Evolutionary conservation across 2,888 invertebrate genomes (phyloP).

Genomic region (Crematogaster levior): DNA sequence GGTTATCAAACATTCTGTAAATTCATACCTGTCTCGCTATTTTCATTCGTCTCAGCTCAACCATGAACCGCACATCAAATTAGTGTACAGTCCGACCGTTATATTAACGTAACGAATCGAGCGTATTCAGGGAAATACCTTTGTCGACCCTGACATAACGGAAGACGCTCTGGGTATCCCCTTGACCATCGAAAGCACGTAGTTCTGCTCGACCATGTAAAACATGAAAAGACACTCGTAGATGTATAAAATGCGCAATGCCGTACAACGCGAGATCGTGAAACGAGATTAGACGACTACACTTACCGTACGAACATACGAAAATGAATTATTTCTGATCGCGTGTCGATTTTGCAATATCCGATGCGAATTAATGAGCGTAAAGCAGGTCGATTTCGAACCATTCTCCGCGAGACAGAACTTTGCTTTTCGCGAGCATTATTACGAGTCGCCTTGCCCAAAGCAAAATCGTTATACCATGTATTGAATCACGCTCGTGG

Average conservation of each 20-base stretch:
- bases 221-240: slow-evolving; percentile 18
- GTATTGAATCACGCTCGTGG: neutral
- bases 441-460: neutral
- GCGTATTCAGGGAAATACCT: slow-evolving; percentile 48
- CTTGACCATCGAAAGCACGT: slow-evolving; percentile 30
- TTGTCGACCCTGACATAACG: slow-evolving; percentile 47
- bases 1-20: slow-evolving; percentile 39
- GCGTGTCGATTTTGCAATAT: slow-evolving; percentile 48
- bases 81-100: slow-evolving; percentile 31
- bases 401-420: neutral
- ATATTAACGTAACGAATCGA: slow-evolving; percentile 48
- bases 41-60: slow-evolving; percentile 39
- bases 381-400: slow-evolving; percentile 45
- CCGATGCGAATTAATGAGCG: slow-evolving; percentile 55
- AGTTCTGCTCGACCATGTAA: slow-evolving; percentile 15
- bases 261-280: neutral
- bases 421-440: slow-evolving; percentile 22
- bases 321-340: slow-evolving; percentile 31
- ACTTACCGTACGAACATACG: neutral
- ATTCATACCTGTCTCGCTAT: slow-evolving; percentile 40
- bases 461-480: neutral
- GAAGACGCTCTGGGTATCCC: slow-evolving; percentile 29
- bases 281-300: neutral
- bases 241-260: neutral
- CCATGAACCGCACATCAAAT: slow-evolving; percentile 42